Evolutionary conservation across 2,888 invertebrate genomes (phyloP).

Genomic region (Cerastis leucographa): DNA sequence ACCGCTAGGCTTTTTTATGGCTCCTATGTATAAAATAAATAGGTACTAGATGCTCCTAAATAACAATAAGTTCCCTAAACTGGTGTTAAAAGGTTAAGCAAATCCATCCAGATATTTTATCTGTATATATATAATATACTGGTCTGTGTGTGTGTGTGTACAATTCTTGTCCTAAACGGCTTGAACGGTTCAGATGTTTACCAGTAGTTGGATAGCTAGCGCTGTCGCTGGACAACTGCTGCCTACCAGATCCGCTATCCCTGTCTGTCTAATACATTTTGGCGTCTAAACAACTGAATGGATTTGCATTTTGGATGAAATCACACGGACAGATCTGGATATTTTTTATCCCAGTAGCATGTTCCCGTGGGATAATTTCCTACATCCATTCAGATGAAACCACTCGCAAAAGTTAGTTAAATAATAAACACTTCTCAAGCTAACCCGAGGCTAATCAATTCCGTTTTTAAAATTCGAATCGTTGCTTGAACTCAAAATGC

Average conservation of each 20-base stretch:
- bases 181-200: too few relatives aligned
- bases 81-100: too few relatives aligned
- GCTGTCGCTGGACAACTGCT: too few relatives aligned
- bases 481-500: not conserved
- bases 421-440: too few relatives aligned
- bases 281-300: not conserved
- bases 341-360: not conserved
- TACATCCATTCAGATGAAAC: not conserved
- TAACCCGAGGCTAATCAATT: not conserved
- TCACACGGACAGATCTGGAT: not conserved
- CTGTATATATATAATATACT: too few relatives aligned
- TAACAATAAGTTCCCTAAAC: not conserved
- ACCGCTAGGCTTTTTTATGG: too few relatives aligned
- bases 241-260: not conserved
- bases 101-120: too few relatives aligned
- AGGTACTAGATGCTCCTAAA: constrained; percentile 1
- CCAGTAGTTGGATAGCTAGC: not conserved
- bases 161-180: too few relatives aligned
- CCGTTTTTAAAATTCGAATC: not conserved
- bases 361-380: not conserved
- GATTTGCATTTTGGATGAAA: too few relatives aligned
- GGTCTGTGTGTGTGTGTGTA: too few relatives aligned
- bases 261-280: not conserved
- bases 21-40: not conserved
- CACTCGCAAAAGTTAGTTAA: too few relatives aligned